A percentile compares a stretch with the other conserved stretches of the same genome.
Conservation (phyloP, 2,888 invertebrate genomes). For the Andrena hattorfiana region DNA sequence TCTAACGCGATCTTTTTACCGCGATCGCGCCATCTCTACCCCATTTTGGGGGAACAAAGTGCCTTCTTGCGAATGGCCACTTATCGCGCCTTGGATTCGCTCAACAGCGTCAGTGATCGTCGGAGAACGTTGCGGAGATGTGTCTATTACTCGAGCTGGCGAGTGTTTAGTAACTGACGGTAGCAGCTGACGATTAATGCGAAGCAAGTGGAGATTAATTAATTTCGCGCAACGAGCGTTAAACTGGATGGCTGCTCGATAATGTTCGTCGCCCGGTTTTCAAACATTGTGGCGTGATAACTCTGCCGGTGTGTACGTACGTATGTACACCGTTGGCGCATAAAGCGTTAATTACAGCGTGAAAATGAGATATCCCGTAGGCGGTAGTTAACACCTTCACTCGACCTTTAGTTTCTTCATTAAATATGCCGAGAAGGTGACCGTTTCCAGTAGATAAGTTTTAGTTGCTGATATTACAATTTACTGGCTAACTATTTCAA, state of each 20-base stretch:
- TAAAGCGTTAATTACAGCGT: conserved; percentile 8
- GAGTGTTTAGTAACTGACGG: no score
- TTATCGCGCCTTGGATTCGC: no score
- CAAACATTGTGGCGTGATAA: conserved; percentile 14
- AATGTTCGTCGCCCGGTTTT: conserved; percentile 9
- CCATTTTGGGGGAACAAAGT: no score
- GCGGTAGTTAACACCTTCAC: conserved; percentile 7
- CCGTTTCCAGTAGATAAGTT: neutral
- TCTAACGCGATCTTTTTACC: no score
- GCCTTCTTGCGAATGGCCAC: no score
- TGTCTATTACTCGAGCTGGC: no score
- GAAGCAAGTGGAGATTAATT: neutral
- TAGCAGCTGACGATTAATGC: neutral
- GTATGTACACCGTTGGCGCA: conserved; percentile 5
- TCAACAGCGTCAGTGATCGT: no score
- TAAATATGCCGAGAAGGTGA: neutral
- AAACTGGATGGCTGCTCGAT: conserved; percentile 6
- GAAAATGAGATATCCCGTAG: conserved; percentile 9
- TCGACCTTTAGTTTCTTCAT: neutral
- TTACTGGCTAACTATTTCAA: neutral
- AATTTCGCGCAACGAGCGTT: conserved; percentile 12
- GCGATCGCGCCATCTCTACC: no score
- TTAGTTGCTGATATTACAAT: neutral
- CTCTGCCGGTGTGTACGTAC: neutral
- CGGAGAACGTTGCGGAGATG: no score